A percentile compares a stretch with the other conserved stretches of the same genome.
These are phyloP conservation scores for Nephrotoma guestfalica DNA, from an alignment of 2,888 invertebrate genomes.

Conservation along the genomic window DNA sequence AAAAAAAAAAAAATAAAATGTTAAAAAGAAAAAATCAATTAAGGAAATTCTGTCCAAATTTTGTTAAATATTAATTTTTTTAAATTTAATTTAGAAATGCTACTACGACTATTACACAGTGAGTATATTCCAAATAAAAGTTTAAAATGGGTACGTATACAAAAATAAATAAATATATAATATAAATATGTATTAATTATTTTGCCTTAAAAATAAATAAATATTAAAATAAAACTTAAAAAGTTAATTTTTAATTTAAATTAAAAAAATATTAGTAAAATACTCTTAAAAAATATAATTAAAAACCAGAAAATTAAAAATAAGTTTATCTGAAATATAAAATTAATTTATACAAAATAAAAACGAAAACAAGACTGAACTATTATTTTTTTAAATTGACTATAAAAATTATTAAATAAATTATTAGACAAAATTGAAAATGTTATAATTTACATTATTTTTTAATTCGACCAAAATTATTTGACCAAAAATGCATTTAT, in stretches of 20 bases:
- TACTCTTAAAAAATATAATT: neutral
- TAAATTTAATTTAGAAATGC: neutral
- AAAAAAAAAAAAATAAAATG: neutral
- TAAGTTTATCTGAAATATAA: neutral
- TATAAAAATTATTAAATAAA: neutral
- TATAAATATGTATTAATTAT: neutral
- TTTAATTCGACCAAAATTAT: neutral
- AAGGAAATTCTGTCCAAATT: neutral
- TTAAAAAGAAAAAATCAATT: neutral
- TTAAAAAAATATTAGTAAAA: neutral
- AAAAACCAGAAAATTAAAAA: neutral
- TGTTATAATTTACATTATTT: neutral
- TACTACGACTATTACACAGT: neutral
- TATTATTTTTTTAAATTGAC: neutral
- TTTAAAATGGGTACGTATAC: neutral
- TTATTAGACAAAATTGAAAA: neutral
- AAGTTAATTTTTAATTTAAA: neutral
- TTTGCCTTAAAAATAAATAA: neutral
- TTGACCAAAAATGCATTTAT: neutral
- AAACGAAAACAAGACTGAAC: neutral
- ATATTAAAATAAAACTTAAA: neutral
- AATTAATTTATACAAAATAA: neutral
- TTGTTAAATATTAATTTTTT: neutral
- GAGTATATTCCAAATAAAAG: neutral
- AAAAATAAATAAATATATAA: neutral